Conservation (phyloP, 2,888 invertebrate genomes). For the Leucophenga maculata region DNA sequence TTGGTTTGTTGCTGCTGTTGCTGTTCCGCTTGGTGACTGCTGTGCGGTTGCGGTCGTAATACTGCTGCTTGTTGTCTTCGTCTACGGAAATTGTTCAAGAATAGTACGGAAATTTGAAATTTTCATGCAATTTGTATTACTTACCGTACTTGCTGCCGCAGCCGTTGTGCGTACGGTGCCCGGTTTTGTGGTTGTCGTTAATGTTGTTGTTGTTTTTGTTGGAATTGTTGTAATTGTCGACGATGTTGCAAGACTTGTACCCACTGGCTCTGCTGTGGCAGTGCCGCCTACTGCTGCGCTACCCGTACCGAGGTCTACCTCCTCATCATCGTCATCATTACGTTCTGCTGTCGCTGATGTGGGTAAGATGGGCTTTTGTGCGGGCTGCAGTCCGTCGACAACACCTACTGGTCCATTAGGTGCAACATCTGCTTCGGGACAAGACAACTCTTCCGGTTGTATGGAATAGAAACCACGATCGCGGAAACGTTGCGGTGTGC, state of each 20-base stretch:
- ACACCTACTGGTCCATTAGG: slow-evolving; percentile 71
- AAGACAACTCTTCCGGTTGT: slow-evolving; percentile 82
- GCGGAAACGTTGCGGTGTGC: slow-evolving; percentile 84
- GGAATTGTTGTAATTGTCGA: slow-evolving; percentile 40
- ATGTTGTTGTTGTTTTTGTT: slow-evolving; percentile 39
- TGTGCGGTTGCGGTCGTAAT: slow-evolving; percentile 26
- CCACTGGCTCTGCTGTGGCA: slow-evolving; percentile 41
- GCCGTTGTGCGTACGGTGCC: slow-evolving; percentile 40
- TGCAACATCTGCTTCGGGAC: slow-evolving; percentile 75
- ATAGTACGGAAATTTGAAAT: too few relatives aligned
- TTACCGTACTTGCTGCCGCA: slow-evolving; percentile 31
- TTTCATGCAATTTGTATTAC: neutral
- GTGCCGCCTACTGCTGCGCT: slow-evolving; percentile 47
- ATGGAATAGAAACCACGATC: slow-evolving; percentile 91
- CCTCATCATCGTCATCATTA: neutral
- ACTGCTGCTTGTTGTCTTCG: neutral
- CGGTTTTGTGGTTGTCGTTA: slow-evolving; percentile 34
- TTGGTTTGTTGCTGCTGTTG: slow-evolving; percentile 36
- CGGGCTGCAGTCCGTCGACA: slow-evolving; percentile 69
- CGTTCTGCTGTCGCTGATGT: slow-evolving; percentile 41
- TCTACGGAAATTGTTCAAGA: too few relatives aligned
- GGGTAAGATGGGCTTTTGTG: slow-evolving; percentile 68
- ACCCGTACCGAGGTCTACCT: slow-evolving; percentile 38
- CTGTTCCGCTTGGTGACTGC: slow-evolving; percentile 1
- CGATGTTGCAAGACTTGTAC: slow-evolving; percentile 44